Evolutionary conservation across 2,113 vertebrate genomes (phyloP).

Genomic region (Poeciliopsis occidentalis): DNA sequence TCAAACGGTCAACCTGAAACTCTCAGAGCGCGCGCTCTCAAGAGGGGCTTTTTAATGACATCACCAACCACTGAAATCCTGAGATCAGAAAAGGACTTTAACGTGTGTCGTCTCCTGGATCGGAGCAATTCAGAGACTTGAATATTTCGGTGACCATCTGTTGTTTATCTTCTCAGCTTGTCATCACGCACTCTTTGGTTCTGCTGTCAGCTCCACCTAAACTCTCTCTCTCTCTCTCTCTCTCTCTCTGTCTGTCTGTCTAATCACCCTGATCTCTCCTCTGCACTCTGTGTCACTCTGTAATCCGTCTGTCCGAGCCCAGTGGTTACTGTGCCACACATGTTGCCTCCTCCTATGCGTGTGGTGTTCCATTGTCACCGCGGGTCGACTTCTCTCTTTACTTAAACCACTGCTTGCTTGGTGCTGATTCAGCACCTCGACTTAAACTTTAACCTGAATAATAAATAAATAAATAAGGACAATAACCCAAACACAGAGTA

Average conservation of each 20-base stretch:
- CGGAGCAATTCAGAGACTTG: not conserved
- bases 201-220: slow-evolving; percentile 7
- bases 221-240: slow-evolving; percentile 33
- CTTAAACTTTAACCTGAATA: slow-evolving; percentile 9
- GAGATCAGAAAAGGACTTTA: not conserved
- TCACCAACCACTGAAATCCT: not conserved
- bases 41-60: not conserved
- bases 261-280: slow-evolving; percentile 60
- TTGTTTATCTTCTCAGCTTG: not conserved
- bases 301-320: slow-evolving; percentile 64
- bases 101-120: not conserved
- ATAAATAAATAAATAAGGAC: not conserved
- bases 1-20: not conserved
- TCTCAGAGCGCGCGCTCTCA: not conserved
- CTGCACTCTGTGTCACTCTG: slow-evolving; percentile 40
- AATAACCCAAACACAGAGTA: not conserved
- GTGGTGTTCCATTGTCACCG: slow-evolving; percentile 38
- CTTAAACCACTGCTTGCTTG: slow-evolving; percentile 21
- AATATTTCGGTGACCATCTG: not conserved
- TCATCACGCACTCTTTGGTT: slow-evolving; percentile 21
- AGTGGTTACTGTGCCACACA: slow-evolving; percentile 35
- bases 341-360: slow-evolving; percentile 25
- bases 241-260: not conserved
- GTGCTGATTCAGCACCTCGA: slow-evolving; percentile 41
- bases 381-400: slow-evolving; percentile 9